phyloP scores from a whole-genome alignment of 2,888 invertebrate species.

The Epirrhoe alternata region DNA sequence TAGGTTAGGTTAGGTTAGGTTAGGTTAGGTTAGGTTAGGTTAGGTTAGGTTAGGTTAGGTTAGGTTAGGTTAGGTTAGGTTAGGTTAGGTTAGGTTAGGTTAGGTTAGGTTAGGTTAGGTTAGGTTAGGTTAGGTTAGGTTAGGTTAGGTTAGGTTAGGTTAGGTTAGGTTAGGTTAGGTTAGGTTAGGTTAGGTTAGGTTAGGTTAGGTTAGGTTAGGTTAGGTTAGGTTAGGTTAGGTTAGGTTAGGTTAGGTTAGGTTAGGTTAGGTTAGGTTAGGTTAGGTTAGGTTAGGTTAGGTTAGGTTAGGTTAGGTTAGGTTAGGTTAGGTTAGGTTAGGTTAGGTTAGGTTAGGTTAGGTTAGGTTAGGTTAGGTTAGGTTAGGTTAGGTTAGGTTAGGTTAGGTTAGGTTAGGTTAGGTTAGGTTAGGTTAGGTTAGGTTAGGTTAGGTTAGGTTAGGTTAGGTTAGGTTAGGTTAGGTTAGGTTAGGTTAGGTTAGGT shows the following conservation, averaged over 20 bases:
- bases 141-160: slow-evolving; percentile 49
- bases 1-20: too few relatives aligned
- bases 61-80: too few relatives aligned
- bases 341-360: slow-evolving; percentile 43
- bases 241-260: too few relatives aligned
- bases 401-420: slow-evolving; percentile 40
- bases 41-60: slow-evolving; percentile 39
- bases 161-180: slow-evolving; percentile 48
- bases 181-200: too few relatives aligned
- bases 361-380: slow-evolving; percentile 41
- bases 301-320: slow-evolving; percentile 38
- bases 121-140: slow-evolving; percentile 50
- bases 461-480: slow-evolving; percentile 33
- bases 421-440: slow-evolving; percentile 40
- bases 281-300: too few relatives aligned
- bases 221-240: too few relatives aligned
- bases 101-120: slow-evolving; percentile 47
- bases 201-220: too few relatives aligned
- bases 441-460: slow-evolving; percentile 45
- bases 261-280: too few relatives aligned
- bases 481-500: slow-evolving; percentile 33
- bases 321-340: slow-evolving; percentile 38
- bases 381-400: slow-evolving; percentile 37
- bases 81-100: slow-evolving; percentile 40
- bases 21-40: slow-evolving; percentile 33